Base-by-base conservation (phyloP, 2,797 vertebrate genomes). In the Todus mexicanus region DNA sequence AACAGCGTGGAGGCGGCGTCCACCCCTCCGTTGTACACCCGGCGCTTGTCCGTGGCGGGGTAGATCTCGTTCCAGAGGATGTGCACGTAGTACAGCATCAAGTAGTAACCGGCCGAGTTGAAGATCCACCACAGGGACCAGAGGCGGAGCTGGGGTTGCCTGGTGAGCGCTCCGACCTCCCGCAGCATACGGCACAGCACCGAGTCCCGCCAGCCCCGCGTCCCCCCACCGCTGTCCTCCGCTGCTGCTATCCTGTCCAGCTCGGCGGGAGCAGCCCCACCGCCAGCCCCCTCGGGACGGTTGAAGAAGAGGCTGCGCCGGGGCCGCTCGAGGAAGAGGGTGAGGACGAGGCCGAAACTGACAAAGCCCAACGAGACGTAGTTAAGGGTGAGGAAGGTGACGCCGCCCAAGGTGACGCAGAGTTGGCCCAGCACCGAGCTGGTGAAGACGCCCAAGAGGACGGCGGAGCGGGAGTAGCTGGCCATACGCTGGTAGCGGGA, bases 91-190 rank as follows among this genome's bases (percentile, higher is more conserved):
- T 99, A 99, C 45, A 99, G 87, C 75, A 99, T 96, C 97, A 99
- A 96, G 96, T 99, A 99, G 97, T 99, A 99, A 29, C 99, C 99
- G 0, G 99, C 97, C 0, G 99, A 99, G 98, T 98, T 99, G 95
- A 99, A 98, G 80, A 99, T 40, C 99, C 99, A 99, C 99, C 99
- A 99, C 73, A 99, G 87, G 61, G 97, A 99, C 99, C 99, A 99
- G 75, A 99, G 98, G 48, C 98, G 98, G 72, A 99, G 97, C 92
- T 94, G 98, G 5, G 99, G 98, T 61, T 93, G 96, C 89, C 5
- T 94, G 38, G 96, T 63, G 35, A 98, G 82, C 0, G 72, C 71
- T 57, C 85, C 94, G 65, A 99, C 75, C 97, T 99, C 98, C 70
- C 93, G 66, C 84, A 99, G 92, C 98, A 99, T 98, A 64, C 98